Conservation (phyloP, 1,140 invertebrate genomes). For the Psix sp. region DNA sequence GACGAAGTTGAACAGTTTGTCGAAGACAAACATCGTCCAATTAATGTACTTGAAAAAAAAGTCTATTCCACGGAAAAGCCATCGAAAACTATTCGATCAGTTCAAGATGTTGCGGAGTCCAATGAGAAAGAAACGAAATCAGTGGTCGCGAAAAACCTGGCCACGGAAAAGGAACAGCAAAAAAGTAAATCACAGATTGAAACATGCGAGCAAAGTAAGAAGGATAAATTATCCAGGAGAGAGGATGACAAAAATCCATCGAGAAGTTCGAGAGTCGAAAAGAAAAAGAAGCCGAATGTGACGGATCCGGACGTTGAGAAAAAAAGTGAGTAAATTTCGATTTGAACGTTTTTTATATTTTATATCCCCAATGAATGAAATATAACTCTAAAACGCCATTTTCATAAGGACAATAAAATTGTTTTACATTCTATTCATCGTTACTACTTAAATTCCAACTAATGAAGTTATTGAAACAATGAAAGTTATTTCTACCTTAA, state of each 20-base stretch:
- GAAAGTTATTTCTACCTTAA: too few species aligned
- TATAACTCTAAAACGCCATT: neutral
- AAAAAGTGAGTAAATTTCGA: slow-evolving; percentile 31
- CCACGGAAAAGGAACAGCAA: slow-evolving; percentile 22
- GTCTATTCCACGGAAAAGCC: slow-evolving; percentile 30
- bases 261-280: slow-evolving; percentile 32
- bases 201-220: slow-evolving; percentile 22
- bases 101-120: slow-evolving; percentile 31
- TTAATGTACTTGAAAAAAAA: slow-evolving; percentile 44
- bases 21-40: slow-evolving; percentile 32
- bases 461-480: too few species aligned
- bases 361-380: too few species aligned
- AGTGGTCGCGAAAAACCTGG: slow-evolving; percentile 22
- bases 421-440: too few species aligned
- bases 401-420: too few species aligned
- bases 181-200: slow-evolving; percentile 43
- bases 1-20: slow-evolving; percentile 25
- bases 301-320: slow-evolving; percentile 24
- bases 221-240: slow-evolving; percentile 28
- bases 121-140: slow-evolving; percentile 23
- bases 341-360: too few species aligned
- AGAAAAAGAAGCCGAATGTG: slow-evolving; percentile 19
- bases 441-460: too few species aligned
- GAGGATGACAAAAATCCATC: slow-evolving; percentile 30
- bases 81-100: slow-evolving; percentile 27